phyloP scores from a whole-genome alignment of 2,797 vertebrate genomes.

The Knipowitschia caucasica region DNA sequence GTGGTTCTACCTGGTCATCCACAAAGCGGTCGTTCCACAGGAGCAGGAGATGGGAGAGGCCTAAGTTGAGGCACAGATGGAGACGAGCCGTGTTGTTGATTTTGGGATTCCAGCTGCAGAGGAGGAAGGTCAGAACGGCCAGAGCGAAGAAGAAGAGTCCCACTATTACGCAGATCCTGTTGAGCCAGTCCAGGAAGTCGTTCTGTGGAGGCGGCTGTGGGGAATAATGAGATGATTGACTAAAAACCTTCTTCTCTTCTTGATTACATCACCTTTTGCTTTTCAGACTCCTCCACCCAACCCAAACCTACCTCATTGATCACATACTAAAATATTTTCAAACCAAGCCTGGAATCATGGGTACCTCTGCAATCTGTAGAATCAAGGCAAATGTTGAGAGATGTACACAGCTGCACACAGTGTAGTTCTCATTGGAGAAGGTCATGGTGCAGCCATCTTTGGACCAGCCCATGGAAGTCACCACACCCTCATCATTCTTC shows the following conservation, averaged over 20 bases:
- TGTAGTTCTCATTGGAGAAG: constrained; percentile 51
- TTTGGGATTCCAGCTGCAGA: constrained; percentile 72
- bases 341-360: constrained; percentile 18
- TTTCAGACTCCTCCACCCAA: neutral
- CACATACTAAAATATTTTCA: neutral
- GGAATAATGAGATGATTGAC: neutral
- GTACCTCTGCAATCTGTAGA: constrained; percentile 61
- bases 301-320: no score
- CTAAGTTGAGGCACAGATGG: constrained; percentile 65
- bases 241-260: neutral
- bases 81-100: constrained; percentile 73
- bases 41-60: constrained; percentile 59
- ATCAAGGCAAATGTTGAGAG: constrained; percentile 76
- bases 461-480: constrained; percentile 46
- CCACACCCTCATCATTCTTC: neutral
- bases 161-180: constrained; percentile 52
- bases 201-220: constrained; percentile 40
- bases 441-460: constrained; percentile 56
- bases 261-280: neutral
- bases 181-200: constrained; percentile 52
- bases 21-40: constrained; percentile 55
- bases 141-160: constrained; percentile 65
- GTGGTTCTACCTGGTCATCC: constrained; percentile 25
- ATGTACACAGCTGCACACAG: constrained; percentile 69
- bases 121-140: constrained; percentile 68